Evolutionary conservation across 2,113 vertebrate species (phyloP).

Genomic region (Todiramphus chloris): DNA sequence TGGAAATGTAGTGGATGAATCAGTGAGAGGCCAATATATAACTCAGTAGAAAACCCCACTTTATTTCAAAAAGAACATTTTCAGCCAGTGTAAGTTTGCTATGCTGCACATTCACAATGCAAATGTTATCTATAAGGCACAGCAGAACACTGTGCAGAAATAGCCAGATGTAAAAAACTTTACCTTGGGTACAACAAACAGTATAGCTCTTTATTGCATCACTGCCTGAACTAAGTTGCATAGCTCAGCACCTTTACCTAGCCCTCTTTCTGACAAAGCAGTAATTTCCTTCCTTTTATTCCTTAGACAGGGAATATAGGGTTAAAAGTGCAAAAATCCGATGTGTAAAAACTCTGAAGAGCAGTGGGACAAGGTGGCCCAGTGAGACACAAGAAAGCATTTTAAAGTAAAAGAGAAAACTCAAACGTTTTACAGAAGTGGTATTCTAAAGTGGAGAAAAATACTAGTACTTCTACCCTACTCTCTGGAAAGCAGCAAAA

Average conservation of each 20-base stretch:
- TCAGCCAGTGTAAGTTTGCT: neutral
- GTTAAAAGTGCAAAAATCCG: neutral
- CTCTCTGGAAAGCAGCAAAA: neutral
- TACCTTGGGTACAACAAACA: neutral
- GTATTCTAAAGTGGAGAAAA: neutral
- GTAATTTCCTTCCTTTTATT: neutral
- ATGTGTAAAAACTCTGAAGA: neutral
- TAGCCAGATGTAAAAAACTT: neutral
- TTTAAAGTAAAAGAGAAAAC: neutral
- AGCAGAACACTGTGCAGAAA: neutral
- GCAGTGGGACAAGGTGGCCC: neutral
- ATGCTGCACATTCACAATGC: neutral
- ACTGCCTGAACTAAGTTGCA: neutral
- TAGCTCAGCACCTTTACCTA: neutral
- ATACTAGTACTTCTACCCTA: neutral
- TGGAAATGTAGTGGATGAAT: neutral
- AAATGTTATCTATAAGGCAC: too few relatives aligned
- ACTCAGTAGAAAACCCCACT: neutral
- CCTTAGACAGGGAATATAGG: neutral
- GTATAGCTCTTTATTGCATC: neutral
- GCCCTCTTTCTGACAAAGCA: neutral
- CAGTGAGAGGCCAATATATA: neutral
- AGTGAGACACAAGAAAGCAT: neutral
- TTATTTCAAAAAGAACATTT: neutral
- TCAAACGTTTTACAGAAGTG: neutral